Base-by-base conservation (phyloP, 35 echinoderm and acorn worm species). In the Patiria miniata region DNA sequence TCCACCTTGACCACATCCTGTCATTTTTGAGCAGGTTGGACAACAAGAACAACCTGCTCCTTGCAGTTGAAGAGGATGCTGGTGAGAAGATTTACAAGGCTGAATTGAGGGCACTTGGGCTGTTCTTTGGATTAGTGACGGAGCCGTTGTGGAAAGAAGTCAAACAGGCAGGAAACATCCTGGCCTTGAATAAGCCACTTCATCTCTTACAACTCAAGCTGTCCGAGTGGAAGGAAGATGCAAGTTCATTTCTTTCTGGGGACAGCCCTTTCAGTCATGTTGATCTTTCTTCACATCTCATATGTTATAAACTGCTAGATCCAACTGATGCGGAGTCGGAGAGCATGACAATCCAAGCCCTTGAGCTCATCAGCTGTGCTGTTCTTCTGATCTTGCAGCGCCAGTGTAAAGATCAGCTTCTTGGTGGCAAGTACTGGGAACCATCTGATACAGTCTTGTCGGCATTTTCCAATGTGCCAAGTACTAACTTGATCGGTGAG, bases 401-500 rank as follows among this genome's bases (percentile, higher is more conserved):
- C 8, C 85, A 87, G 59, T 87, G 85, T 40, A 19, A 81, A 21
- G 91, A 93, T 38, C 84, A 93, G 28, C 52, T 86, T 8, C 76
- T 54, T 51, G 78, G 83, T 5, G 83, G 84, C 9, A 59, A 68
- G 22, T 87, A 92, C 50, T 69, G 77, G 83, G 29, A 87, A 14
- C 58, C 78, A 16, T 77, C 26, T 32, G 36, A 69, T 21, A 44
- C 30, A 50, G 34, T 53, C 15, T 21, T 14, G 51, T 34, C 23
- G 53, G n/a, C 22, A 29, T 89, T 61, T 82, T 23, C 32, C 18
- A 87, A 83, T 87, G 91, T 93, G 3, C 91, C 91, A 29, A 69
- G 84, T 81, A 93, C 91, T 15, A 93, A 93, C 29, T 52, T 87
- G 37, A 39, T 93, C 16, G 86, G 54, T 23, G 79, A 93, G 36